Conservation (phyloP, 2,797 vertebrate genomes). For the Gymnothorax javanicus region DNA sequence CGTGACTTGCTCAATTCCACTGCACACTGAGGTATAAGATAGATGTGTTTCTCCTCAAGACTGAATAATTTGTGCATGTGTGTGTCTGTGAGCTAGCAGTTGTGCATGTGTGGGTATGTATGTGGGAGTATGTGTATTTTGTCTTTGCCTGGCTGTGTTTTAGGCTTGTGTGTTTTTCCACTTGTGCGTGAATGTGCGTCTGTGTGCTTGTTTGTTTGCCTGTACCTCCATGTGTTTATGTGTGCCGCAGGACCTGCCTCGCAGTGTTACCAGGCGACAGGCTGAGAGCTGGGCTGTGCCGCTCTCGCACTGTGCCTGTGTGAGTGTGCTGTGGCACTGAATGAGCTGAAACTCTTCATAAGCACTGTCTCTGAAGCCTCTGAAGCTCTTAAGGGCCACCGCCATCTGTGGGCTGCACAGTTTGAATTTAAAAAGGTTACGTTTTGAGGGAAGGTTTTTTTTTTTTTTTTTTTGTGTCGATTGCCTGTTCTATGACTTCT, state of each 20-base stretch:
- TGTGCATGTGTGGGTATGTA: slow-evolving; percentile 4
- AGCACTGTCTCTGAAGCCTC: neutral
- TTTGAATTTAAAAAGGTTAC: no score
- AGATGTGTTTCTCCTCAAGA: neutral
- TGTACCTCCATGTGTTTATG: neutral
- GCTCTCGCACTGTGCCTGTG: neutral
- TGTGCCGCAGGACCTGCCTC: neutral
- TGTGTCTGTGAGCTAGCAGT: neutral
- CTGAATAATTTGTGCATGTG: neutral
- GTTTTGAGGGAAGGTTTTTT: no score
- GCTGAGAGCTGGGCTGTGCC: neutral
- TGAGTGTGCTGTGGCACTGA: neutral
- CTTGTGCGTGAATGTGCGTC: neutral
- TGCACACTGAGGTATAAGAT: neutral
- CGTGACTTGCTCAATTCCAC: neutral
- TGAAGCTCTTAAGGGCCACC: no score
- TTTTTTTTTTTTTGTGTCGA: no score
- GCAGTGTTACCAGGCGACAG: neutral
- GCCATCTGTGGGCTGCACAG: no score
- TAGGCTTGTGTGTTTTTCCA: neutral
- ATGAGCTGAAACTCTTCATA: neutral
- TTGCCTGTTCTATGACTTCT: no score
- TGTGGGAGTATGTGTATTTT: neutral
- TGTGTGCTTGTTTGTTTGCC: neutral
- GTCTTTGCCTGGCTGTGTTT: neutral